These are phyloP conservation scores for Oceanodroma tethys DNA, from an alignment of 2,113 vertebrate genomes.

Conservation along the genomic window DNA sequence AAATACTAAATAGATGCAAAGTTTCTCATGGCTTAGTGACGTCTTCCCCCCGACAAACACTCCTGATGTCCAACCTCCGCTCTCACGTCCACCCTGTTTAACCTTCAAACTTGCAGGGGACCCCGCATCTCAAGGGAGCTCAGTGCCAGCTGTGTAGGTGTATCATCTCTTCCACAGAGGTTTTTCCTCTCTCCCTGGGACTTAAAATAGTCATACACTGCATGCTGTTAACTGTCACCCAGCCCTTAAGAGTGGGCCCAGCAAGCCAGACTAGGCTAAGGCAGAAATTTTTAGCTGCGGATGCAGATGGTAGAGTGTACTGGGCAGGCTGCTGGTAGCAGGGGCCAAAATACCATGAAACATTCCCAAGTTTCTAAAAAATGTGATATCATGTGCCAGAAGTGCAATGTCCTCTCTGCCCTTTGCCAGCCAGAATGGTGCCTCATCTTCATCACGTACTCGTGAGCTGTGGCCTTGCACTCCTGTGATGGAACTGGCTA, in stretches of 20 bases:
- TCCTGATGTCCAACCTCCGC: not conserved
- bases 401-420: not conserved
- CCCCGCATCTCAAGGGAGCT: not conserved
- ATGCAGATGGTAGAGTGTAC: not conserved
- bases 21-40: not conserved
- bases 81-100: not conserved
- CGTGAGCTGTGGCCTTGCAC: not conserved
- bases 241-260: not conserved
- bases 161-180: not conserved
- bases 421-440: not conserved
- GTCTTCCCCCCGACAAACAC: not conserved
- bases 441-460: rapidly evolving
- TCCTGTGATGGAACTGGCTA: not conserved
- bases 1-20: not conserved
- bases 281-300: not conserved
- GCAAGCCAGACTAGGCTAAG: not conserved
- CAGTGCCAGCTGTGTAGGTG: rapidly evolving
- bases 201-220: not conserved
- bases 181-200: not conserved
- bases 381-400: not conserved
- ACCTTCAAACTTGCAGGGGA: not conserved
- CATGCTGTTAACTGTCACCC: not conserved
- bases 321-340: not conserved
- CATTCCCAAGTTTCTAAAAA: not conserved
- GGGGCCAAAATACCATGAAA: not conserved